These are phyloP conservation scores for Bicyclus anynana DNA, from an alignment of 1,140 invertebrate genomes.

Conservation along the genomic window DNA sequence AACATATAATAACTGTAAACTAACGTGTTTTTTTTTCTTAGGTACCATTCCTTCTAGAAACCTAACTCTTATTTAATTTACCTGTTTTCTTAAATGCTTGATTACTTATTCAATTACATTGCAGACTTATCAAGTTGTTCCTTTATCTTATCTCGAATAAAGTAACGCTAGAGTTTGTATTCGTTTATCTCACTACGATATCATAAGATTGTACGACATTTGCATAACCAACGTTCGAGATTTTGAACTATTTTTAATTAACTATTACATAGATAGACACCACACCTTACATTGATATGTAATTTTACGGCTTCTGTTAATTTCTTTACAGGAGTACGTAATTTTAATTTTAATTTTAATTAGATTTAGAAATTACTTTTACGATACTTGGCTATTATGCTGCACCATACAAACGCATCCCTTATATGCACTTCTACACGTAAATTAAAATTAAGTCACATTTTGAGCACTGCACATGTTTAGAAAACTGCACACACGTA, in stretches of 20 bases:
- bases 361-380: background rate
- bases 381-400: background rate
- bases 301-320: too few relatives aligned
- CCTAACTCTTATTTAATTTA: too few relatives aligned
- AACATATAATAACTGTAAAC: too few relatives aligned
- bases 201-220: conserved; percentile 1
- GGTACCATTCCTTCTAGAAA: too few relatives aligned
- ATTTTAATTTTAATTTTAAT: too few relatives aligned
- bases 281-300: too few relatives aligned
- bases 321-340: too few relatives aligned
- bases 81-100: too few relatives aligned
- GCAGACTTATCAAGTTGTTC: conserved; percentile 13
- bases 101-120: background rate
- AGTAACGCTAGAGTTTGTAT: conserved; percentile 5
- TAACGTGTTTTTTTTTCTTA: too few relatives aligned
- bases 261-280: background rate
- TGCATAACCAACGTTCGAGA: background rate
- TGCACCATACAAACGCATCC: background rate
- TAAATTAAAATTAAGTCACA: background rate
- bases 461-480: background rate
- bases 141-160: conserved; percentile 26
- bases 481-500: background rate
- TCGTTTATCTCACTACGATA: conserved; percentile 3
- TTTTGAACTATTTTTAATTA: conserved; percentile 1
- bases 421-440: background rate